Evolutionary conservation across 1,140 invertebrate species (phyloP).

Genomic region (Hylyphantes graminicola): DNA sequence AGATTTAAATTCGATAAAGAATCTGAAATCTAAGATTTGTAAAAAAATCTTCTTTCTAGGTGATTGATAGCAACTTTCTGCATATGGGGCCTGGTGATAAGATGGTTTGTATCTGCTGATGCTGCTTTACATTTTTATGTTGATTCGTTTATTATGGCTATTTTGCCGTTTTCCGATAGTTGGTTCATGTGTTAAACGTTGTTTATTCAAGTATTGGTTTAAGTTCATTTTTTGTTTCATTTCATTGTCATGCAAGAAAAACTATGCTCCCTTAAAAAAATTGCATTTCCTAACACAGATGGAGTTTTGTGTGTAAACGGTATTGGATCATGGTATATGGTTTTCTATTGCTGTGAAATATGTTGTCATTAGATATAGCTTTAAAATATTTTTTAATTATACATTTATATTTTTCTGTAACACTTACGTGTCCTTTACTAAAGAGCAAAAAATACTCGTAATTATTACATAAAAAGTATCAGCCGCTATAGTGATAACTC

Average conservation of each 20-base stretch:
- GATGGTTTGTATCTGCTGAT: not conserved
- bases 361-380: too few relatives aligned
- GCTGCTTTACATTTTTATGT: not conserved
- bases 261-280: too few relatives aligned
- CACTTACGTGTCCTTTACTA: too few relatives aligned
- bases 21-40: not conserved
- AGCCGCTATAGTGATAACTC: too few relatives aligned
- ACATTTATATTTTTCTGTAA: too few relatives aligned
- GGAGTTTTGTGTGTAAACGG: too few relatives aligned
- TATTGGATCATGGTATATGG: too few relatives aligned
- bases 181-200: not conserved
- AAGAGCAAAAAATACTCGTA: too few relatives aligned
- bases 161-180: not conserved
- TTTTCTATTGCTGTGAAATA: too few relatives aligned
- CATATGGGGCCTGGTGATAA: not conserved
- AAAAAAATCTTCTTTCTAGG: not conserved
- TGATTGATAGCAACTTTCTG: slow-evolving; percentile 7
- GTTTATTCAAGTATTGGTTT: not conserved
- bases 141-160: not conserved
- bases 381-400: too few relatives aligned
- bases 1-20: slow-evolving; percentile 14
- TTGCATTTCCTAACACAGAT: too few relatives aligned
- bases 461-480: too few relatives aligned
- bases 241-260: not conserved
- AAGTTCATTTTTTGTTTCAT: not conserved